Evolutionary conservation across 2,113 vertebrate genomes (phyloP).

Genomic region (Glaucomys volans): DNA sequence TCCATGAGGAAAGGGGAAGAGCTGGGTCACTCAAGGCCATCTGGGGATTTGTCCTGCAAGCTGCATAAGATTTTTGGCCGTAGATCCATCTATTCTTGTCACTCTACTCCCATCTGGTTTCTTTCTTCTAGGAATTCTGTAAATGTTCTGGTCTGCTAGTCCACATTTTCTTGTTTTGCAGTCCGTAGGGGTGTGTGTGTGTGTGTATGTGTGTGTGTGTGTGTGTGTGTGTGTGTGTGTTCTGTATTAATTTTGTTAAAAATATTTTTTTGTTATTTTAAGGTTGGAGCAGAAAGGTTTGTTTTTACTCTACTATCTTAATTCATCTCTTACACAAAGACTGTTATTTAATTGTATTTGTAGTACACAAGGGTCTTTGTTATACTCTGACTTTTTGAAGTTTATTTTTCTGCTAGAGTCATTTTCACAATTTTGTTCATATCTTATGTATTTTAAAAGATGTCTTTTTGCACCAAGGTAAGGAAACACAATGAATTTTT

Average conservation of each 20-base stretch:
- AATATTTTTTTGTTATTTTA: constrained; percentile 10
- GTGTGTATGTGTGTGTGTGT: background rate
- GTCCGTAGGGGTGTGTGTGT: background rate
- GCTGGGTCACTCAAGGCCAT: background rate
- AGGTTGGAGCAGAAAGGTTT: background rate
- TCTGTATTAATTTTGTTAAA: background rate
- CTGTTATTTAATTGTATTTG: background rate
- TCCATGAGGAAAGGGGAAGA: background rate
- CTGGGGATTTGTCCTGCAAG: background rate
- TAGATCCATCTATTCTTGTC: background rate
- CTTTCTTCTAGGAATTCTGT: constrained; percentile 46
- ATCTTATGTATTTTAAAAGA: background rate
- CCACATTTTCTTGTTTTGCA: background rate
- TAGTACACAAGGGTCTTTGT: background rate
- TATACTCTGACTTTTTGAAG: background rate
- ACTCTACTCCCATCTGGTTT: constrained; percentile 43
- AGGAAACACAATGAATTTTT: background rate
- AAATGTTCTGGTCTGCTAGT: background rate
- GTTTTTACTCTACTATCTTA: background rate
- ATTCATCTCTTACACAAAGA: background rate
- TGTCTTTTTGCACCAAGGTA: background rate
- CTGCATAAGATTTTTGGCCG: background rate
- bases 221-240: too few species aligned
- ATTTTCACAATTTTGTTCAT: background rate
- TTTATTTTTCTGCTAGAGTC: background rate